Evolutionary conservation across 2,113 vertebrate species (phyloP), one percentile per base, ranked within the genome.

Genomic region (Myotis davidii): DNA sequence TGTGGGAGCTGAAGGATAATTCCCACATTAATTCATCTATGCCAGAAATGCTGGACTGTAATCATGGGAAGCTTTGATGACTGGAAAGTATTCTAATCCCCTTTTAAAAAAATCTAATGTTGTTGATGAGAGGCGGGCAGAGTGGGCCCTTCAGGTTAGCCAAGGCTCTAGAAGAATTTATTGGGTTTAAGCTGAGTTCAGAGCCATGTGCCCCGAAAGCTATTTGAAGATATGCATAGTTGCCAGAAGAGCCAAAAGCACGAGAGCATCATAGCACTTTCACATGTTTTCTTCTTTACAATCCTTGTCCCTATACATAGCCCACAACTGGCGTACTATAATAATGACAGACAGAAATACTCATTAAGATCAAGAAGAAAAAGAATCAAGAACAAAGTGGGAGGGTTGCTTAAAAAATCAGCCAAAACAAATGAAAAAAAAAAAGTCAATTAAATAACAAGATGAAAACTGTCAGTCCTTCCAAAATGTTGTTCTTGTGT

Each of bases 41-140:
- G 42, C 52, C 48, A 83, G 13, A 37, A 94, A 56, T 94, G 78
- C 77, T 94, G 25, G 78, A 93, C 14, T 90, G 0, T 79, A 95
- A 96, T 82, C 98, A 92, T 13, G 34, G 56, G 0, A 50, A 94
- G 64, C 79, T 97, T 94, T 96, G 74, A 95, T 79, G 50, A 70
- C 50, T 94, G 85, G 34, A 96, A 98, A 97, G 34, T 77, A 34
- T 94, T 85, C 81, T 94, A 97, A 97, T 97, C 29, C 23, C 48
- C 34, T 96, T 88, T 82, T 90, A 82, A 81, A 96, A 97, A 74
- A 70, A 97, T n/a, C 72, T 94, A 95, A 94, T 90, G 56, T 85
- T 95, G 65, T 88, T 42, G 88, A 39, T 90, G 50, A 90, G 67
- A 86, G 76, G 86, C 86, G 79, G 45, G 56, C 25, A 79, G 65